Conservation (phyloP, 2,797 vertebrate species). For the Chiroxiphia lanceolata region DNA sequence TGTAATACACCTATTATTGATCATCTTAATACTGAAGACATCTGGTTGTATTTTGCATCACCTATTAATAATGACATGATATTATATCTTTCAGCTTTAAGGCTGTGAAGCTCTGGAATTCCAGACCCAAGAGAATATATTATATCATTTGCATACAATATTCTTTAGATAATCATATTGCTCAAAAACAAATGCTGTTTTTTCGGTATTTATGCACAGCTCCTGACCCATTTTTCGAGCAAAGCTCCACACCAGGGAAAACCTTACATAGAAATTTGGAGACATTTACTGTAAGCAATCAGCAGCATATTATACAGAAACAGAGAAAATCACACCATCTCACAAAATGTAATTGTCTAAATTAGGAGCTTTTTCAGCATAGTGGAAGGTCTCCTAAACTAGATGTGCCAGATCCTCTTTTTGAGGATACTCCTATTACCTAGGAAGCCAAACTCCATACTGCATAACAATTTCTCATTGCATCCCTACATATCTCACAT, state of each 20-base stretch:
- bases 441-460: not conserved
- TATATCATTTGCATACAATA: not conserved
- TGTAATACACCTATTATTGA: not conserved
- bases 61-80: not conserved
- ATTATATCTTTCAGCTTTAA: constrained; percentile 1
- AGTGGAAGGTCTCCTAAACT: not conserved
- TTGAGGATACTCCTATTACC: not conserved
- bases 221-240: not conserved
- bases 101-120: not conserved
- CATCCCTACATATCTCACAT: not conserved
- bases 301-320: constrained; percentile 21
- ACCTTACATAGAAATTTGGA: not conserved
- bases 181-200: not conserved
- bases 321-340: not conserved
- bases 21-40: not conserved
- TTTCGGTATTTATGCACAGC: not conserved
- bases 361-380: not conserved
- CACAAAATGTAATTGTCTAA: not conserved
- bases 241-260: not conserved
- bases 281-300: not conserved
- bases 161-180: not conserved
- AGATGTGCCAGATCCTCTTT: not conserved
- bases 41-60: not conserved
- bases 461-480: not conserved
- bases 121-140: constrained; percentile 3